Base-by-base conservation (phyloP, 1,140 invertebrate genomes). In the Drosophila quadrilineata region DNA sequence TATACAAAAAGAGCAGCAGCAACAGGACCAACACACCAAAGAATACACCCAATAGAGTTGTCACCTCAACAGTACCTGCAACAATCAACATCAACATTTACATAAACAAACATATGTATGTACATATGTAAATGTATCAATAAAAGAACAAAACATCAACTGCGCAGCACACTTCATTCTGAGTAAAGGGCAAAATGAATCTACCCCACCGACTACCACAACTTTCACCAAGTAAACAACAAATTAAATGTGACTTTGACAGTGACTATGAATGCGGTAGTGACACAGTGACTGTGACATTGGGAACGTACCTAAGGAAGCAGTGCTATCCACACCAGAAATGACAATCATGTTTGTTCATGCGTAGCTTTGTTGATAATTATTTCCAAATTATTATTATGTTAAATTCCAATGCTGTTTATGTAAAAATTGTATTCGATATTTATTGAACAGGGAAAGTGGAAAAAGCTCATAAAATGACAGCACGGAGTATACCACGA, bases 1-100 rank as follows among this genome's bases (percentile, higher is more conserved):
- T 91, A 89, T 96, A 96, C 41, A 96, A 91, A 71, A 95, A 94
- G 68, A 96, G 92, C n/a, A 95, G 93, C 59, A 96, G 89, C 41
- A 96, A 91, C 19, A 96, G 90, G 21, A 94, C 92, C 10, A 95
- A 92, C 71, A 95, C 93, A 29, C 93, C 93, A 58, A 93, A 94
- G 60, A 95, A 93, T 50, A 93, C 94, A 80, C 94, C 94, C 52
- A 96, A 91, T 89, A 96, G 93, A 63, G 94, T 94, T 71, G 95
- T 94, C 90, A 95, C 94, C 91, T 95, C 95, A 72, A 93, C 91
- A 63, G 94, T 93, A 89, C 94, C 95, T 96, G 90, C 16, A 90
- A 91, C 12, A 58, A 19, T 6, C 26, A 40, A 40, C 6, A 31
- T n/a, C n/a, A n/a, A n/a, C n/a, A n/a, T n/a, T n/a, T n/a, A 16